Conservation (phyloP, 2,888 invertebrate genomes). For the Pristionchus exspectatus region DNA sequence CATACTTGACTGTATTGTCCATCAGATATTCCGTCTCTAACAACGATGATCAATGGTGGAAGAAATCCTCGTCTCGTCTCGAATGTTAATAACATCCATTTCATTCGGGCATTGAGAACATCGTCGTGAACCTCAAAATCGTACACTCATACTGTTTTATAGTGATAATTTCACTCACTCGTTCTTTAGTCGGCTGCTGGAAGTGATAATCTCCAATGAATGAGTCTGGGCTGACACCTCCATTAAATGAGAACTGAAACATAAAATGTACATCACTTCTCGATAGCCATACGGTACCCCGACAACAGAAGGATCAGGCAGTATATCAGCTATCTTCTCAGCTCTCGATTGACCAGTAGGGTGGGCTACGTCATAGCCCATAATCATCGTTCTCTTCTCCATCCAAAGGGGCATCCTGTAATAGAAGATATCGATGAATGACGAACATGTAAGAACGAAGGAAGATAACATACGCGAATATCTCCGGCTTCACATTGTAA, state of each 20-base stretch:
- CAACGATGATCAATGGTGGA: conserved; percentile 61
- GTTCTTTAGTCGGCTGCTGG: conserved; percentile 60
- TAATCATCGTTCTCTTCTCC: conserved; percentile 35
- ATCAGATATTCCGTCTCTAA: conserved; percentile 67
- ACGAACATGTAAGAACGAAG: not conserved
- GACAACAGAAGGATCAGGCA: conserved; percentile 45
- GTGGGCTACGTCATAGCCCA: conserved; percentile 55
- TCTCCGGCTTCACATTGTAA: conserved; percentile 50
- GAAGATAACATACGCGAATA: conserved; percentile 45
- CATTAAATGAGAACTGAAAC: conserved; percentile 66
- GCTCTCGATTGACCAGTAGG: conserved; percentile 12
- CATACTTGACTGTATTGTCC: conserved; percentile 64
- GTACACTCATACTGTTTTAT: too few relatives aligned
- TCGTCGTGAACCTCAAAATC: conserved; percentile 56
- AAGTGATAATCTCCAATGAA: conserved; percentile 67
- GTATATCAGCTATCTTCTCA: not conserved
- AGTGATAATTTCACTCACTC: conserved; percentile 45
- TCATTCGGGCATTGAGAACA: conserved; percentile 58
- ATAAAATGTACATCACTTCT: too few relatives aligned
- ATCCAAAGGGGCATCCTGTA: conserved; percentile 38
- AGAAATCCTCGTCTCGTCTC: not conserved
- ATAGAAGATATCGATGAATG: not conserved
- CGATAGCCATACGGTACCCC: not conserved
- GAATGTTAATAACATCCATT: conserved; percentile 60
- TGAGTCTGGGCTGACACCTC: conserved; percentile 49